A percentile compares a stretch with the other conserved stretches of the same genome.
Conservation (phyloP, 2,113 vertebrate species). For the Rousettus leschenaultii region DNA sequence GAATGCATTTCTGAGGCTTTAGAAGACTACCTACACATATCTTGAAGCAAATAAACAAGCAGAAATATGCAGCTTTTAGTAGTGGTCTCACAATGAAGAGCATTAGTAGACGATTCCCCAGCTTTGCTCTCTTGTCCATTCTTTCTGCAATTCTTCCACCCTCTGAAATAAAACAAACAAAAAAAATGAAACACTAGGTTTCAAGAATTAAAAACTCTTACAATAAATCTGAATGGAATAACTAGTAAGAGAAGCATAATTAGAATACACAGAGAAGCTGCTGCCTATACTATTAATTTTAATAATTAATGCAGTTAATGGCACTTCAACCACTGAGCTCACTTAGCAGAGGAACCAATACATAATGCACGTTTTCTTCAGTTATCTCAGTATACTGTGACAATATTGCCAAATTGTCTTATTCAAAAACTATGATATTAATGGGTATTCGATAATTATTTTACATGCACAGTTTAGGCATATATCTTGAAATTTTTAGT, state of each 20-base stretch:
- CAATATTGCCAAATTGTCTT: not conserved
- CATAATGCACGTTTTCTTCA: not conserved
- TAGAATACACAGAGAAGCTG: not conserved
- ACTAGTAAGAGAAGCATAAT: not conserved
- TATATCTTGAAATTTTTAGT: not conserved
- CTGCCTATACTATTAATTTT: not conserved
- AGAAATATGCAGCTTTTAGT: not conserved
- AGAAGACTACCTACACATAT: not conserved
- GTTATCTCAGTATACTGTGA: not conserved
- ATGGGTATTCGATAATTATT: not conserved
- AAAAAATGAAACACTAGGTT: not conserved
- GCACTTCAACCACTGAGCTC: not conserved
- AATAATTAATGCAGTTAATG: not conserved
- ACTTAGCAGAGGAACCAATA: not conserved
- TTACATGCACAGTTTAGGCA: not conserved
- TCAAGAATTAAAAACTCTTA: not conserved
- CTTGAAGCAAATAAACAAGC: not conserved
- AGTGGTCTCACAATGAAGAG: not conserved
- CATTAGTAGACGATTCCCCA: not conserved
- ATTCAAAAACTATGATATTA: not conserved
- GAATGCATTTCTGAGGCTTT: not conserved
- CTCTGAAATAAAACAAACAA: not conserved
- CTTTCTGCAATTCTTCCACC: not conserved
- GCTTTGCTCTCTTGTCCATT: not conserved
- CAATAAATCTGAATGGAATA: not conserved